Base-by-base conservation (phyloP, 1,140 invertebrate genomes). In the Drosophila ercepeae region DNA sequence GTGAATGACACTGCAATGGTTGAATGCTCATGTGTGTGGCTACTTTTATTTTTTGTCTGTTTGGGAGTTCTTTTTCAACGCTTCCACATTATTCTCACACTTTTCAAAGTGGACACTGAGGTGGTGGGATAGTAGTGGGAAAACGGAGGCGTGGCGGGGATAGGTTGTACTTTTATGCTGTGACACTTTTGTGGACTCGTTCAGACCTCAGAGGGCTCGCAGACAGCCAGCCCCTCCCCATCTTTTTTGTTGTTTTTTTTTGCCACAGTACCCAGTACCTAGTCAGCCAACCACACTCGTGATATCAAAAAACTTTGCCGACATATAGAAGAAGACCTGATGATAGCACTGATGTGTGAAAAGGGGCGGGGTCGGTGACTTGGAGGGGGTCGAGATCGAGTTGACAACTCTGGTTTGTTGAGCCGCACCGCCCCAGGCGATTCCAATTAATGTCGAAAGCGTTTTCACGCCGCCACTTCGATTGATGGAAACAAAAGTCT, bases 291-390 rank as follows among this genome's bases (percentile, higher is more conserved):
- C 71, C 70, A 78, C 58, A 63, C 61, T 81, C 59, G 34, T 64
- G 79, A 78, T 86, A 84, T 84, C 75, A 77, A 78, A 78, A 79
- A 84, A 86, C 61, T 76, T 84, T 84, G 76, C 81, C 81, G 81
- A 86, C 81, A 78, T 60, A 59, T 49, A 58, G 25, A 54, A 77
- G 63, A 55, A 49, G 46, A 67, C 14, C 27, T 46, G 68, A 44
- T 72, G 68, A 72, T 72, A 61, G 41, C 52, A 67, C 14, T 83
- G 73, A 77, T 73, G 78, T 67, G 63, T 67, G 63, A 67, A 65
- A 46, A 34, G 48, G 54, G 48, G 11, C 13, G 54, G 32, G 46
- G 34, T n/a, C n/a, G n/a, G n/a, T n/a, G 8, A 14, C 7, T 11
- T 39, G 57, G 34, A 18, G 48, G 25, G 41, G 32, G 14, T 6